A percentile compares a stretch with the other conserved stretches of the same genome.
Evolutionary conservation across 2,888 invertebrate species (phyloP).

Genomic region (Chrysolina americana): DNA sequence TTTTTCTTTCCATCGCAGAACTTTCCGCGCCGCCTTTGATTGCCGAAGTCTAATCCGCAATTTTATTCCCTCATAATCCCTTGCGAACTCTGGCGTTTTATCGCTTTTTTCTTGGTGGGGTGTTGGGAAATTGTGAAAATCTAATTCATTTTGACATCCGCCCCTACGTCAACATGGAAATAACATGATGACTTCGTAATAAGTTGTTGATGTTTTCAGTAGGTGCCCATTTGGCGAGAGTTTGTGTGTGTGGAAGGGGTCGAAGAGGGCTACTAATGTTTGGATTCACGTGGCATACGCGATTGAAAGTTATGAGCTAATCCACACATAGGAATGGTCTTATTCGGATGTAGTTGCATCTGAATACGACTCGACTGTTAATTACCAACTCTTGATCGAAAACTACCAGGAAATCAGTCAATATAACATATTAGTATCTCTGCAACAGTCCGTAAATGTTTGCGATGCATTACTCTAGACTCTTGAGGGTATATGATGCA

Average conservation of each 20-base stretch:
- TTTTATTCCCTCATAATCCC: not conserved
- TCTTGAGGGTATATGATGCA: too few species aligned
- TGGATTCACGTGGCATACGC: not conserved
- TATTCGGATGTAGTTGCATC: too few species aligned
- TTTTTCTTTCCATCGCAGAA: not conserved
- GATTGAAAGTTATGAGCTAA: not conserved
- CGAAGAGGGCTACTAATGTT: not conserved
- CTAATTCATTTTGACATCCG: conserved; percentile 1
- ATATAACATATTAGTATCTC: too few species aligned
- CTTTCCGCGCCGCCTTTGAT: conserved; percentile 10
- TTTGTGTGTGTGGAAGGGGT: not conserved
- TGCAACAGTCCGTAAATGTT: too few species aligned
- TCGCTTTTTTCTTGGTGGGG: conserved; percentile 5
- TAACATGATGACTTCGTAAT: conserved; percentile 11
- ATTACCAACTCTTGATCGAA: too few species aligned
- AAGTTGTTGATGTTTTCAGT: conserved; percentile 13
- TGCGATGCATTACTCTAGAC: too few species aligned
- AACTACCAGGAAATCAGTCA: too few species aligned
- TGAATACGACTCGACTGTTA: too few species aligned
- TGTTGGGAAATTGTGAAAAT: conserved; percentile 11
- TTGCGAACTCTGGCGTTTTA: conserved; percentile 3
- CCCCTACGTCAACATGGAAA: not conserved
- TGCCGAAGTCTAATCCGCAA: conserved; percentile 7
- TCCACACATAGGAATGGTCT: too few species aligned
- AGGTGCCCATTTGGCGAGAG: not conserved